Conservation (phyloP, 2,797 vertebrate species). For the Margarornis squamiger region DNA sequence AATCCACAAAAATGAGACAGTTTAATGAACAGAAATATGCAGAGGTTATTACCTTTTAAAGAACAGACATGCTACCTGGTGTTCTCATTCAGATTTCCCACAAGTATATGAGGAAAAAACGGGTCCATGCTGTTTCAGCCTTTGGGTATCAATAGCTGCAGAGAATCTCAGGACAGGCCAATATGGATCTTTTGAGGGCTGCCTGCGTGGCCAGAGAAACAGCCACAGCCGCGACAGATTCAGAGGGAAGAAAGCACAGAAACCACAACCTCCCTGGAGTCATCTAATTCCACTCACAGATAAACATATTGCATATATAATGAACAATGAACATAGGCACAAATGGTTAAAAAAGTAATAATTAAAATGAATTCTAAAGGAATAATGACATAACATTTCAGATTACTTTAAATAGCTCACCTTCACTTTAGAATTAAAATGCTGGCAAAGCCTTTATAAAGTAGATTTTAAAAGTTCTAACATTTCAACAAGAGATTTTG, state of each 20-base stretch:
- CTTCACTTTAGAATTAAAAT: conserved; percentile 15
- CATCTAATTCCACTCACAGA: background rate
- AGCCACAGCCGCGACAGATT: background rate
- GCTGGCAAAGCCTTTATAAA: background rate
- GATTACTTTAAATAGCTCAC: background rate
- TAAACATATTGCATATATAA: background rate
- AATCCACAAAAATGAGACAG: background rate
- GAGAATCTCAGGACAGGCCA: background rate
- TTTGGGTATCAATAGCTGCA: background rate
- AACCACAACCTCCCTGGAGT: background rate
- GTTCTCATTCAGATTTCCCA: background rate
- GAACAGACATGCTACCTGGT: background rate
- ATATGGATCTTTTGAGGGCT: fast-evolving
- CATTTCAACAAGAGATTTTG: conserved; percentile 59
- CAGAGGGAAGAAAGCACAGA: background rate
- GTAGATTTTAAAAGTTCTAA: conserved; percentile 56
- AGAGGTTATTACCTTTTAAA: background rate
- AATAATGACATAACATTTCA: background rate
- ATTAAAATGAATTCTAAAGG: background rate
- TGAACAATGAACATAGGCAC: background rate
- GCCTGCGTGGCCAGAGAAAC: background rate
- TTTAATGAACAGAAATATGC: background rate
- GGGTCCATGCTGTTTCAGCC: background rate
- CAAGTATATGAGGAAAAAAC: background rate
- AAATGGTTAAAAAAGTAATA: background rate